Percentiles rank a stretch among this genome's conserved stretches.
Evolutionary conservation across 2,113 vertebrate genomes (phyloP).

Genomic region (Recurvirostra avosetta): DNA sequence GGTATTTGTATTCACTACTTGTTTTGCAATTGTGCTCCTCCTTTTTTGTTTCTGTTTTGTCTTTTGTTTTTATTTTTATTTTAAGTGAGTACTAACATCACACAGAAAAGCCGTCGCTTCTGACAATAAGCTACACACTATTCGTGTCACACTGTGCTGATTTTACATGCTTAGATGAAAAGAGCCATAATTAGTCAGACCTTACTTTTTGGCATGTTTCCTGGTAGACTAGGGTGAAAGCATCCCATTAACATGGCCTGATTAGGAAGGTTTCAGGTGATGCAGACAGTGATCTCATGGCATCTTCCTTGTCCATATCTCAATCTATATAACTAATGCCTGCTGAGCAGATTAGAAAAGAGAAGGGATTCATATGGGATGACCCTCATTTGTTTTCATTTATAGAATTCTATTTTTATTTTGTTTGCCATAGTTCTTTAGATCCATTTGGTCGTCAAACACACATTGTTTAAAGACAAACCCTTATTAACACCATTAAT

Average conservation of each 20-base stretch:
- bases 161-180: constrained; percentile 38
- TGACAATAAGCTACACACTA: neutral
- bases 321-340: neutral
- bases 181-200: constrained; percentile 44
- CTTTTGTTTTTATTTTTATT: neutral
- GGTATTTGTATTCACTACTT: neutral
- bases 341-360: constrained; percentile 21
- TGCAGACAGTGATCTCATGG: neutral
- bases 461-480: neutral
- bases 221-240: constrained; percentile 22
- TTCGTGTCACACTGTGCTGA: constrained; percentile 27
- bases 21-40: neutral
- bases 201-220: constrained; percentile 36
- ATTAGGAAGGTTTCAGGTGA: neutral
- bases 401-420: constrained; percentile 43
- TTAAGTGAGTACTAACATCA: neutral
- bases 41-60: neutral
- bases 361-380: neutral
- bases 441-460: neutral
- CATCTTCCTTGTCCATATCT: constrained; percentile 4
- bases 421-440: constrained; percentile 13
- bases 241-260: neutral
- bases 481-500: neutral
- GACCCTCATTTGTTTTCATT: constrained; percentile 41
- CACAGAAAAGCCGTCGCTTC: neutral